Base-by-base conservation (phyloP, 37 sponge, comb jelly and placozoan species). In the Corticium candelabrum region DNA sequence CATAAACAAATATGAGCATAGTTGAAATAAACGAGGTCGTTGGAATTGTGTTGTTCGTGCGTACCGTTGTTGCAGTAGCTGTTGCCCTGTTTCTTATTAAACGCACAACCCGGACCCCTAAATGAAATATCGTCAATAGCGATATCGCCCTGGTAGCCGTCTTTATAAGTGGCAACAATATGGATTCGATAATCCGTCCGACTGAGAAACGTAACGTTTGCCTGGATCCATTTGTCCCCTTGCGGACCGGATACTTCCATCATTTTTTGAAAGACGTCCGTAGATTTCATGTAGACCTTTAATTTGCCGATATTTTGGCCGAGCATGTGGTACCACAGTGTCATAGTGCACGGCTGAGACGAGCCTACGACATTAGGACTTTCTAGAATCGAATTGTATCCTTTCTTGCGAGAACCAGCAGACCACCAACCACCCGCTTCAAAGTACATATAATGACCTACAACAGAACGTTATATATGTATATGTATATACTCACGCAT, bases 301-400 rank as follows among this genome's bases (percentile, higher is more conserved):
- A 50, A 21, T 27, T 11, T 27, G 62, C 62, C 62, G 15, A 21
- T 50, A 11, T 50, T 11, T 27, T 50, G 5, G 7, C 84, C 84
- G 79, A 74, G 79, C 84, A 83, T 79, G 74, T 83, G 84, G 74
- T 83, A 83, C 84, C 84, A 83, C 41, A 83, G 57, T 4, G 33
- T 70, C 29, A 70, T 29, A 7, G 73, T 70, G 31, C 73, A 70
- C 73, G 35, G 5, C 21, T 7, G 4, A 11, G 62, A 21, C 62
- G 62, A 4, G 5, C 35, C 73, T 4, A 5, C 36, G 31, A 70
- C 21, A 4, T 70, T 4, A 34, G 73, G 73, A 70, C 73, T 70
- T 15, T 70, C 73, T 5, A 70, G 73, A 30, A 70, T 77, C n/a
- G 82, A 75, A 31, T 50, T 70, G 34, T 73, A 57, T 3, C 81